Conservation (phyloP, 1,140 invertebrate genomes). For the Colletes latitarsis region DNA sequence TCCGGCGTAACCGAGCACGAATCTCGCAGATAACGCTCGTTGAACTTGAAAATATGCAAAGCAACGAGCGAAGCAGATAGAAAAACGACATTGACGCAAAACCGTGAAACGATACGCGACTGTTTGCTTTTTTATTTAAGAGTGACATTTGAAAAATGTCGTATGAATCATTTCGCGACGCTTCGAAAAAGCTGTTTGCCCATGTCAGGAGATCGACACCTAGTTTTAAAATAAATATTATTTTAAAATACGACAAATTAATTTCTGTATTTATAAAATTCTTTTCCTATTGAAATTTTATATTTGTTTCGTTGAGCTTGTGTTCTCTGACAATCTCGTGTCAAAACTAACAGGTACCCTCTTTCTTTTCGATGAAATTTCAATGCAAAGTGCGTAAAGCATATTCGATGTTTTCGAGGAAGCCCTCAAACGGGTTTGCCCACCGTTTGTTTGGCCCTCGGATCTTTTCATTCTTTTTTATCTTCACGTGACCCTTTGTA, state of each 20-base stretch:
- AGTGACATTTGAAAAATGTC: neutral
- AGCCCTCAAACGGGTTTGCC: conserved; percentile 20
- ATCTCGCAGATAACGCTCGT: neutral
- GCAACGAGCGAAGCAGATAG: neutral
- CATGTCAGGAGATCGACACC: neutral
- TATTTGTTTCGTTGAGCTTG: too few relatives aligned
- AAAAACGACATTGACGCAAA: conserved; percentile 16
- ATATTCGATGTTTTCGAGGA: conserved; percentile 10
- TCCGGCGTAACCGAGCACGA: neutral
- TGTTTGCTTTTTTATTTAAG: neutral
- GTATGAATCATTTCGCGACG: neutral
- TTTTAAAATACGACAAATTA: too few relatives aligned
- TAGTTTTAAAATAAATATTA: too few relatives aligned
- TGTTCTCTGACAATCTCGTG: too few relatives aligned
- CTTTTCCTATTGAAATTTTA: too few relatives aligned
- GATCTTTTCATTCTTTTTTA: conserved; percentile 42
- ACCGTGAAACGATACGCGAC: neutral
- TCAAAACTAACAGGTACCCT: neutral
- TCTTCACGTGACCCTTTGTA: conserved; percentile 46
- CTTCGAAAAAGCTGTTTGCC: too few relatives aligned
- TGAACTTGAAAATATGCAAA: neutral
- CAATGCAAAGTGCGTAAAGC: neutral
- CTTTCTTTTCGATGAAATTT: conserved; percentile 14
- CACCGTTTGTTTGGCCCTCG: conserved; percentile 34
- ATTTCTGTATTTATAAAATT: too few relatives aligned